phyloP scores from a whole-genome alignment of 2,888 invertebrate genomes.

The Drosophila borealis region DNA sequence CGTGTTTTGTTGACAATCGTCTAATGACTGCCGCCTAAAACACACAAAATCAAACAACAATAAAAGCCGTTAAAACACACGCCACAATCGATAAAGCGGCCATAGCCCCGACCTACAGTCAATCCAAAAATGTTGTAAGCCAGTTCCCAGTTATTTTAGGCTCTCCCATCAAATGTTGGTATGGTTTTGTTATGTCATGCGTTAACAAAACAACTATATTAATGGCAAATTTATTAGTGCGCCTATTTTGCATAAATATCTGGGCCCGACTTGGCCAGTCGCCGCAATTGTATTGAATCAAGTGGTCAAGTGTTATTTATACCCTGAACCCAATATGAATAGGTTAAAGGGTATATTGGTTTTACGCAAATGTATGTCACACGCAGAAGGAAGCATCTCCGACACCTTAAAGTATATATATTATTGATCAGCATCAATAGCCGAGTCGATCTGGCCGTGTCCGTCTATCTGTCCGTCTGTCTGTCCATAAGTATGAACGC shows the following conservation, averaged over 20 bases:
- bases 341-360: too few species aligned
- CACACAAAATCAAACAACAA: neutral
- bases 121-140: constrained; percentile 22
- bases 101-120: constrained; percentile 20
- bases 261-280: constrained; percentile 1
- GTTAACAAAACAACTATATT: constrained; percentile 42
- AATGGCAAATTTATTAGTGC: constrained; percentile 32
- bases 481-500: too few species aligned
- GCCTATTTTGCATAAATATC: constrained; percentile 33
- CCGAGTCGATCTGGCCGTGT: too few species aligned
- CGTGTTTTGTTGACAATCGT: constrained; percentile 39
- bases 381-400: too few species aligned
- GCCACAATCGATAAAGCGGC: constrained; percentile 24
- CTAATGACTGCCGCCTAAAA: constrained; percentile 45
- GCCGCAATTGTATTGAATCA: constrained; percentile 49
- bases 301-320: constrained; percentile 33
- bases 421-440: too few species aligned
- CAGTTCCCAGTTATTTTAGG: neutral
- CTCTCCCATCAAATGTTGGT: constrained; percentile 15
- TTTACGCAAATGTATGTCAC: too few species aligned
- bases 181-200: constrained; percentile 48
- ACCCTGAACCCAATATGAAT: too few species aligned
- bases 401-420: too few species aligned
- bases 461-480: too few species aligned
- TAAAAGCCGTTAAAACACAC: constrained; percentile 29